Evolutionary conservation across 92 coral and sea anemone species (phyloP), one percentile per base, ranked within the genome.

Genomic region (Zoanthus gigantus): DNA sequence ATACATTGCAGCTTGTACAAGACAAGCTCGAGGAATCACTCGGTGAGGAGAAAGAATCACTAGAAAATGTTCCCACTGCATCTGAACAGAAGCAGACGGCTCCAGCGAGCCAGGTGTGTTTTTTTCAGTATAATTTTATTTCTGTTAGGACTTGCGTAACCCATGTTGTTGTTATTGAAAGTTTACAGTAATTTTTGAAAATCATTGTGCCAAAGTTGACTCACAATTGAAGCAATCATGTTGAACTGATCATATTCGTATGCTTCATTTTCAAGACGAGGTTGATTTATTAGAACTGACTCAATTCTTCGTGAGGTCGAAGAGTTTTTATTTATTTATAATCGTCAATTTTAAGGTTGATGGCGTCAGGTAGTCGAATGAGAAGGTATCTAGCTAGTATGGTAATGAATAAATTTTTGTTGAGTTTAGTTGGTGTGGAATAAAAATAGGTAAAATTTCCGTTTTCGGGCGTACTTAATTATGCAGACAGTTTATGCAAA

Each of bases 1-100:
- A 95, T 87, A 93, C 94, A 71, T 92, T 98, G 13, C 98, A 97
- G 78, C 90, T 94, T 77, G 95, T 97, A 82, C 98, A 95, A 74
- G 99, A 97, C 63, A 97, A 97, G 73, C 89, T 97, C 77, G 99
- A 97, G 74, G 98, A 87, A 83, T 95, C 98, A 52, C 81, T 91
- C 44, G 96, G 95, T 12, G 99, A 97, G 23, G 98, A 94, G 71
- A 93, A 90, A 15, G 56, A 50, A 11, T 4, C 56, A 11, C 94
- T 60, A 23, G 90, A 85, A 30, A 69, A 66, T 34, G 72, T 79
- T 18, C 90, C 88, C 56, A 85, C 78, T 13, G 23, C 92, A 0
- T 82, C 71, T 11, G 50, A 29, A 44, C 83, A 57, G 92, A 60
- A 82, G 82, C 84, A 73, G 6, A 91, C 9, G 65, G 34, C n/a